A percentile compares a stretch with the other conserved stretches of the same genome.
phyloP scores from a whole-genome alignment of 2,797 vertebrate genomes.

The Todus mexicanus region DNA sequence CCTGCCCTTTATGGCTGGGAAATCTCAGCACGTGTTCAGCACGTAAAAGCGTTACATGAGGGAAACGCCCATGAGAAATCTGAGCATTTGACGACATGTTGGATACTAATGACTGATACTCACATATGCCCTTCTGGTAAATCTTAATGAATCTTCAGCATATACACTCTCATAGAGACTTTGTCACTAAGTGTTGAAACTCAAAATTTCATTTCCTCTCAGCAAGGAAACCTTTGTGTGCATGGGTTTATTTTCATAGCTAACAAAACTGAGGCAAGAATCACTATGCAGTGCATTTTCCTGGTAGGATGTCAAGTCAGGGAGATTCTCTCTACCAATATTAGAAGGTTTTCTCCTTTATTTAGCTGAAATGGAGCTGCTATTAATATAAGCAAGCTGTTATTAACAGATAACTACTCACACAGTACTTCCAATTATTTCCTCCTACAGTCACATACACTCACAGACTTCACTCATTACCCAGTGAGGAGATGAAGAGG shows the following conservation, averaged over 20 bases:
- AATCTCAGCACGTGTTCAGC: background rate
- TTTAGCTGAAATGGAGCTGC: background rate
- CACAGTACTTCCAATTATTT: conserved; percentile 6
- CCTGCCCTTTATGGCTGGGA: background rate
- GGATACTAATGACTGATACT: background rate
- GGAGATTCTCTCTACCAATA: background rate
- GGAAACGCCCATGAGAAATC: background rate
- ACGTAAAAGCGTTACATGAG: background rate
- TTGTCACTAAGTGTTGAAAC: background rate
- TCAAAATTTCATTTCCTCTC: background rate
- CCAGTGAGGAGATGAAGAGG: background rate
- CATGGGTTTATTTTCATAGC: background rate
- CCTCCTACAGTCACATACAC: background rate
- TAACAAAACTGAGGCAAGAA: background rate
- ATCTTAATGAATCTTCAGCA: background rate
- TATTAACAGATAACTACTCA: conserved; percentile 11
- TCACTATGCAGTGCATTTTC: background rate
- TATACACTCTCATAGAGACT: background rate
- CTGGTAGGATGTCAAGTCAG: background rate
- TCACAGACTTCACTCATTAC: background rate
- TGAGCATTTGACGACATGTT: background rate
- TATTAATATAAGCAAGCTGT: conserved; percentile 32
- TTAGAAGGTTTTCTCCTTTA: conserved; percentile 6
- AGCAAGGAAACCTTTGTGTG: background rate
- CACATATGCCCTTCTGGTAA: background rate